Base-by-base conservation (phyloP, 2,888 invertebrate species). In the Mythimna loreyi region DNA sequence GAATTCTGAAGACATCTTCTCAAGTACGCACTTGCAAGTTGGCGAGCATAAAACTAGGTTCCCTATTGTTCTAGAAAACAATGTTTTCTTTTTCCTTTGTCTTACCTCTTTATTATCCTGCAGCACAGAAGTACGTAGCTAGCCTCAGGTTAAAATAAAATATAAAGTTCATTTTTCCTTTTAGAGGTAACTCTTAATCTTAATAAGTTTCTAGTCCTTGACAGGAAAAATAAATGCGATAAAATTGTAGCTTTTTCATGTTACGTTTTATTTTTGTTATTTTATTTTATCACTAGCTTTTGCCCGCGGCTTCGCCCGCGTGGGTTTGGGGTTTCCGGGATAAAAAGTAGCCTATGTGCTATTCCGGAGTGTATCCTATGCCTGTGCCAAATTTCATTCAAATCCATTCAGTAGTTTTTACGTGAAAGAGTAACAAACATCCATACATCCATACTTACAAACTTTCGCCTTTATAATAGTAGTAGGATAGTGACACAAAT, bases 1-100 rank as follows among this genome's bases (percentile, higher is more conserved):
- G 60, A 50, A 64, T 52, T 6, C 50, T 57, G 36, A 65, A 77
- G 65, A 53, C 53, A 64, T 57, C 53, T 50, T 23, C 23, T 56
- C 65, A 65, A 75, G 77, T 62, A 59, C 19, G 28, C 58, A 59
- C 74, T 79, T 47, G 28, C 11, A 50, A 53, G 49, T 53, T 67
- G 16, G 45, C 53, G 53, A 61, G 40, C 53, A 65, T 74, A 65
- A 78, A 73, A 66, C 68, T 57, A 53, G 72, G 52, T 82, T 60
- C 28, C 55, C 65, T 75, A 61, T 81, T 81, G 81, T 81, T 82
- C 3, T n/a, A 64, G 45, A 59, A 69, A 72, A 81, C 81, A 80
- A 67, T 76, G 81, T 80, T 75, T 72, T 56, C 80, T 72, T 80
- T 65, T 49, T 16, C 70, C 55, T 76, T 71, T 82, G 80, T 80